Percentiles rank a stretch among this genome's conserved stretches.
phyloP scores from a whole-genome alignment of 2,888 invertebrate species.

The Dynastes tityus region DNA sequence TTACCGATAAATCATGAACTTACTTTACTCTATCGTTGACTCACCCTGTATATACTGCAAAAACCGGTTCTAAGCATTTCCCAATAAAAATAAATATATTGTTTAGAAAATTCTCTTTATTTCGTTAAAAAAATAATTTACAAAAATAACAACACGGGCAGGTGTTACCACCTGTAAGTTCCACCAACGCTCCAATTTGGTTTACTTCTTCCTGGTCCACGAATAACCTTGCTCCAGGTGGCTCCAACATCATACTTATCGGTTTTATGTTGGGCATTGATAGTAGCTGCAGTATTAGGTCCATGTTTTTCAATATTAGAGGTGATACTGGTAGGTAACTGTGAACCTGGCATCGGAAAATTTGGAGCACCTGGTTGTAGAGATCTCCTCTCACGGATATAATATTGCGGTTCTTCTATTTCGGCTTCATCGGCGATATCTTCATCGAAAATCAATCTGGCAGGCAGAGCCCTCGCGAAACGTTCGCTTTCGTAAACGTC shows the following conservation, averaged over 20 bases:
- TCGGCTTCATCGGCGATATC: neutral
- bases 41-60: too few species aligned
- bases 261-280: constrained; percentile 37
- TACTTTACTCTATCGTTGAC: too few species aligned
- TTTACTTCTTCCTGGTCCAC: constrained; percentile 36
- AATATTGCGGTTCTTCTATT: neutral
- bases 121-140: too few species aligned
- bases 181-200: constrained; percentile 33
- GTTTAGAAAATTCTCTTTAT: too few species aligned
- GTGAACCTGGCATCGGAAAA: constrained; percentile 27
- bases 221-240: constrained; percentile 38
- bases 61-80: too few species aligned
- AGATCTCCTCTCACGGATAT: constrained; percentile 32
- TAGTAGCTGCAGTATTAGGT: constrained; percentile 23
- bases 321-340: neutral
- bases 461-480: neutral
- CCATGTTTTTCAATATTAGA: constrained; percentile 29
- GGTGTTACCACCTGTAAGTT: constrained; percentile 36
- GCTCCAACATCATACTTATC: constrained; percentile 44
- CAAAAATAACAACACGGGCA: too few species aligned
- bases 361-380: constrained; percentile 41
- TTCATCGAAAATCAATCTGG: neutral
- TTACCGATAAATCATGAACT: too few species aligned
- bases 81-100: too few species aligned
- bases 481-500: neutral